Evolutionary conservation across 2,888 invertebrate species (phyloP).

Genomic region (Thymelicus sylvestris): DNA sequence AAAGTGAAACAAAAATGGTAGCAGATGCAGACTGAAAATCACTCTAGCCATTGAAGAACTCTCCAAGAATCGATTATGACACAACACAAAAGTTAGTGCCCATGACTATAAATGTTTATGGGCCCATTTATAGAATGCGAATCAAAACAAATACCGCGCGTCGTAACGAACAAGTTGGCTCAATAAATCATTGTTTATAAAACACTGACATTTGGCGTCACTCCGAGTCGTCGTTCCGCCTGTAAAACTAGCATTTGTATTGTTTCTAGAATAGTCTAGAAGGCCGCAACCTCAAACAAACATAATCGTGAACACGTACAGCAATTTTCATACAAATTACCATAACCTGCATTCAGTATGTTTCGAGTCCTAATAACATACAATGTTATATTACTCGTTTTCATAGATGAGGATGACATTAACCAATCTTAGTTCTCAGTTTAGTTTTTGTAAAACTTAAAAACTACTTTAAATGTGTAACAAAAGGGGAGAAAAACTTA

Average conservation of each 20-base stretch:
- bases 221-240: conserved; percentile 30
- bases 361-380: not conserved
- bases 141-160: conserved; percentile 27
- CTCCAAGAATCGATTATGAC: not conserved
- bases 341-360: conserved; percentile 5
- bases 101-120: conserved; percentile 9
- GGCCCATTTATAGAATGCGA: conserved; percentile 21
- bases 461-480: no score
- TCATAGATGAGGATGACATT: no score
- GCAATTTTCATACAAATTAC: conserved; percentile 19
- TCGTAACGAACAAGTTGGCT: conserved; percentile 29
- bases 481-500: no score
- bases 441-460: no score
- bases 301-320: conserved; percentile 3
- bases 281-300: conserved; percentile 20
- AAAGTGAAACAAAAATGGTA: not conserved
- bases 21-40: not conserved
- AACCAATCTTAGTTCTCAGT: no score
- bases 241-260: conserved; percentile 29
- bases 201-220: conserved; percentile 34
- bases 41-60: no score
- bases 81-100: not conserved
- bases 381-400: no score
- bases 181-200: conserved; percentile 37
- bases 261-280: conserved; percentile 32